Conservation (phyloP, 2,113 vertebrate species). For the Cygnus buccinator region DNA sequence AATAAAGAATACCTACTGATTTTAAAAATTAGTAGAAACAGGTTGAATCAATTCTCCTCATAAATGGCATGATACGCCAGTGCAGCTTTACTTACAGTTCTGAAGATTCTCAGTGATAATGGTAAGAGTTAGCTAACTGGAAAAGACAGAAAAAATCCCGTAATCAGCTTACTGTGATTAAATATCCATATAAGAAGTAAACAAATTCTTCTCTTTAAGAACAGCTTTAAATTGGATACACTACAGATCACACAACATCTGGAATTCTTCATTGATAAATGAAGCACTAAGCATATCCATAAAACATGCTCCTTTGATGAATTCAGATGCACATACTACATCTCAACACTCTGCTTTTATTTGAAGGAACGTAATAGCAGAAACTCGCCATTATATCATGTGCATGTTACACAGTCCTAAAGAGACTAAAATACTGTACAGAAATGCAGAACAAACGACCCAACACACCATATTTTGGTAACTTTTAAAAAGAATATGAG, state of each 20-base stretch:
- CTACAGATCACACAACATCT: background rate
- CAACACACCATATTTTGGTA: background rate
- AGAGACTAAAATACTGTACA: background rate
- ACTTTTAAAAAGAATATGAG: background rate
- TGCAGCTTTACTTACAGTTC: background rate
- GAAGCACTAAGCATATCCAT: background rate
- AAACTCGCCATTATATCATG: background rate
- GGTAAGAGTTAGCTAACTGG: background rate
- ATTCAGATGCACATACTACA: background rate
- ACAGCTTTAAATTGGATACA: background rate
- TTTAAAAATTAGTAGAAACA: background rate
- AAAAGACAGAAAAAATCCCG: background rate
- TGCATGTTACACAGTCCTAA: background rate
- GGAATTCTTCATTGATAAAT: background rate
- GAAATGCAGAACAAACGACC: background rate
- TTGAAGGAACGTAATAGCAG: background rate
- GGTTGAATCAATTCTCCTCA: background rate
- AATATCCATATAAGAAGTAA: background rate
- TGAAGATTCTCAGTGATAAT: background rate
- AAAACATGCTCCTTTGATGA: background rate
- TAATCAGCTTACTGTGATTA: background rate
- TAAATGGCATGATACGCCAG: background rate
- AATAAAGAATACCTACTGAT: background rate
- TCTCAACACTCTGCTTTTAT: background rate
- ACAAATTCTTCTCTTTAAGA: background rate